These are phyloP conservation scores for Notolabrus celidotus DNA, from an alignment of 2,797 vertebrate species.

Conservation along the genomic window DNA sequence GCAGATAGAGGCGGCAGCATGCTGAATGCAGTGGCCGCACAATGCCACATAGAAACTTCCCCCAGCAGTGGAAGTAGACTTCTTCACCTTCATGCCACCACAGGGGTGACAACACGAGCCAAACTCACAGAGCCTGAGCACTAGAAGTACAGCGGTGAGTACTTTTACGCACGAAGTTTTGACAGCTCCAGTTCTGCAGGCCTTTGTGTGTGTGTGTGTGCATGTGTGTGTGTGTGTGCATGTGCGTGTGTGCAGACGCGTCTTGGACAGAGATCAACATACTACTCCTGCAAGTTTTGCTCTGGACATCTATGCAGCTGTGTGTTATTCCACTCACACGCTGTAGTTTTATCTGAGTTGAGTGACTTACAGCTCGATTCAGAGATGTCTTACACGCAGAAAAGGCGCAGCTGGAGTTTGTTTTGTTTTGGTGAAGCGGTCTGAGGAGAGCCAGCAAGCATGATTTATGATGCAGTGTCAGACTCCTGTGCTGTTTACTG, in stretches of 20 bases:
- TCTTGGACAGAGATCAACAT: not conserved
- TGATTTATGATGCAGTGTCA: conserved; percentile 1
- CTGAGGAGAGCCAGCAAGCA: not conserved
- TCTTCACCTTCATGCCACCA: conserved; percentile 52
- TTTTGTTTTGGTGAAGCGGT: conserved; percentile 14
- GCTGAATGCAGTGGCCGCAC: conserved; percentile 45
- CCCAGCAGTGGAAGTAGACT: conserved; percentile 28
- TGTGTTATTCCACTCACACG: not conserved
- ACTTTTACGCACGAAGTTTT: not conserved
- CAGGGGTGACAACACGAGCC: conserved; percentile 29
- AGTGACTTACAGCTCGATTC: not conserved
- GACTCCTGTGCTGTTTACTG: not conserved
- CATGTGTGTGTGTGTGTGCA: conserved; percentile 9
- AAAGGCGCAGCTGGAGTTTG: conserved; percentile 42
- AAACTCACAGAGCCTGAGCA: conserved; percentile 25
- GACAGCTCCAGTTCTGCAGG: not conserved
- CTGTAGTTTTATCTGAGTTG: not conserved
- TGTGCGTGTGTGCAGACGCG: conserved; percentile 7
- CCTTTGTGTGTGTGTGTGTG: conserved; percentile 9
- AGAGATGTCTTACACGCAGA: conserved; percentile 33
- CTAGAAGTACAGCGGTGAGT: conserved; percentile 46
- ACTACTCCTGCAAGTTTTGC: not conserved
- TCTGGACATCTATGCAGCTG: not conserved
- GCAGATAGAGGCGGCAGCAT: conserved; percentile 72
- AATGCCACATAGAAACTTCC: conserved; percentile 42